phyloP scores from a whole-genome alignment of 2,797 vertebrate species.

The Linurgus olivaceus region DNA sequence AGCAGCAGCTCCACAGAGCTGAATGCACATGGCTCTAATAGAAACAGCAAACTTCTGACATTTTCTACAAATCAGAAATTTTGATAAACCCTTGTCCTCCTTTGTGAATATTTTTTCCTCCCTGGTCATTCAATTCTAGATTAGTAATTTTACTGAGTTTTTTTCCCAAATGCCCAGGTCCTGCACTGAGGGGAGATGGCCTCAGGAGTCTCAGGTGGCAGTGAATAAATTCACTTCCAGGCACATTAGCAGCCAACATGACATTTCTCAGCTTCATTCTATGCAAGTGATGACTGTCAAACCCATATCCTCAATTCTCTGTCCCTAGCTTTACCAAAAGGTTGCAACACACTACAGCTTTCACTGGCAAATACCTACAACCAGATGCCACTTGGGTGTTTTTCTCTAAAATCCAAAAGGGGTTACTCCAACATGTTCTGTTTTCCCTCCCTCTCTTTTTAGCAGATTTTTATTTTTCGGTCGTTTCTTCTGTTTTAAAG shows the following conservation, averaged over 20 bases:
- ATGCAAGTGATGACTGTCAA: neutral
- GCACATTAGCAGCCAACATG: fast-evolving
- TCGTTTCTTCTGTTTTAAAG: no score
- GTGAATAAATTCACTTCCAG: neutral
- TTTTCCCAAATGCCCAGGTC: neutral
- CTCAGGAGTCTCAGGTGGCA: neutral
- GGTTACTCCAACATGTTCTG: no score
- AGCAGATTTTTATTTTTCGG: no score
- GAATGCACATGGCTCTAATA: neutral
- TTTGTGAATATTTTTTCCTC: neutral
- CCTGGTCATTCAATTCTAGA: neutral
- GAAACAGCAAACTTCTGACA: neutral
- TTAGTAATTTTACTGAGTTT: neutral
- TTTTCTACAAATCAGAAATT: neutral
- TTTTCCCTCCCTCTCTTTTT: no score
- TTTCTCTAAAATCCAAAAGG: no score
- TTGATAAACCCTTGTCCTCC: neutral
- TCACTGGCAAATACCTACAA: neutral
- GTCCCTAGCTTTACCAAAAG: neutral
- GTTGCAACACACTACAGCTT: neutral
- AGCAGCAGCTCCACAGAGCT: neutral
- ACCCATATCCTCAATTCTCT: neutral
- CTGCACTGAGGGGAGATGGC: neutral
- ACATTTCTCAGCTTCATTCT: neutral
- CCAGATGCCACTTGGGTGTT: neutral